phyloP scores from a whole-genome alignment of 2,113 vertebrate species.

The Hiodon tergisus region DNA sequence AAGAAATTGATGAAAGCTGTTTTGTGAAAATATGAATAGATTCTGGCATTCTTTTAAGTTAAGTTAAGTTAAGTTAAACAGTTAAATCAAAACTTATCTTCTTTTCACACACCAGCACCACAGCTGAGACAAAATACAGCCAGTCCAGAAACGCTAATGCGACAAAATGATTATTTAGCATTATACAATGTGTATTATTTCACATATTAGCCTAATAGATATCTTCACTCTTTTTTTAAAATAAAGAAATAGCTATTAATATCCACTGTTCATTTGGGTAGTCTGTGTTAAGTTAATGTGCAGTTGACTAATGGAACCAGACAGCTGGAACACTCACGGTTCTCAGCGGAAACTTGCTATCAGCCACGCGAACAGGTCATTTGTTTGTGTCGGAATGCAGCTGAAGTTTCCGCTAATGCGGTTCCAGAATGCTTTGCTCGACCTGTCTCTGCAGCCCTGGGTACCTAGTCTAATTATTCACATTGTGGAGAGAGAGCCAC shows the following conservation, averaged over 20 bases:
- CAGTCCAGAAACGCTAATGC: too few species aligned
- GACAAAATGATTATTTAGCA: too few species aligned
- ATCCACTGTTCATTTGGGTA: conserved; percentile 4
- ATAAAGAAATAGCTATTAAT: conserved; percentile 25
- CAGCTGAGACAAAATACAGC: too few species aligned
- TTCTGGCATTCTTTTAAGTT: too few species aligned
- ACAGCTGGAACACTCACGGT: conserved; percentile 1
- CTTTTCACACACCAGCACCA: too few species aligned
- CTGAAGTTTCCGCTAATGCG: conserved; percentile 53
- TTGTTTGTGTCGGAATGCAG: conserved; percentile 56
- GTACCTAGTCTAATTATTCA: conserved; percentile 62
- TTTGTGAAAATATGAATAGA: too few species aligned
- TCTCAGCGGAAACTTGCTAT: conserved; percentile 37
- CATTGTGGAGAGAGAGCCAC: conserved; percentile 46
- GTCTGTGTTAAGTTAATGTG: conserved; percentile 15
- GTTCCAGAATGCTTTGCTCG: conserved; percentile 46
- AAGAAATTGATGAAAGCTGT: too few species aligned
- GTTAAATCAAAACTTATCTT: background rate
- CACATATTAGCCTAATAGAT: background rate
- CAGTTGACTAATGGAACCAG: conserved; percentile 24
- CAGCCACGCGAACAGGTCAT: conserved; percentile 49
- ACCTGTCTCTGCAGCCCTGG: conserved; percentile 35
- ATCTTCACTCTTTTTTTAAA: background rate
- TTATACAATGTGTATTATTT: background rate
- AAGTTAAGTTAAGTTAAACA: background rate